Evolutionary conservation across 64 coral and sea anemone genomes (phyloP), one percentile per base, ranked within the genome.

Genomic region (Dendrophyllia cribrosa): DNA sequence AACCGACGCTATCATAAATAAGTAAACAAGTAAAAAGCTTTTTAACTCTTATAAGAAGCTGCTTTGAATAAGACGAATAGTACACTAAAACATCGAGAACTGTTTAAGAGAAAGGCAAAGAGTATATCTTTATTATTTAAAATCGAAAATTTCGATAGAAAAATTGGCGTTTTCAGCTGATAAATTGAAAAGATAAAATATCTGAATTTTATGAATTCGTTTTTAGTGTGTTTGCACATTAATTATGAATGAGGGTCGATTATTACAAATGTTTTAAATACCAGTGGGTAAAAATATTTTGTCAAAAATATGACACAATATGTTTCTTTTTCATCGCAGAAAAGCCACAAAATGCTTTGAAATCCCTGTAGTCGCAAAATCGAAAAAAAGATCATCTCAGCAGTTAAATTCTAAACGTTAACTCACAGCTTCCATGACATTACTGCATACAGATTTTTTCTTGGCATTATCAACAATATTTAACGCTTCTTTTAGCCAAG

Each of bases 401-500:
- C 4, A 67, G 80, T 83, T 6, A 34, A 16, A 82, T 24, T 62
- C 50, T 64, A 44, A 63, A 11, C 74, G 43, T 83, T 82, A 60
- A 59, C 61, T 67, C 14, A 56, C 66, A 58, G 73, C 46, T 83
- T 88, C 46, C 48, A 75, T 72, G 59, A 76, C 59, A 61, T 64
- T 45, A n/a, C 44, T 75, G 53, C 92, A 83, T 4, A 62, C 47
- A n/a, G 86, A 49, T 7, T 77, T 70, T 79, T 72, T 95, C 25
- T 76, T 88, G 17, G 91, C 51, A 22, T 56, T 76, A 10, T 92
- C 74, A 16, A 93, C 91, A 70, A 96, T 96, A 52, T 93, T 89
- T 51, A 96, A 52, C 22, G 95, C 95, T 21, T 96, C 95, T 87
- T 89, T 91, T 20, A 97, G 80, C 91, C 95, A 97, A 7, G 44